Conservation (phyloP, 2,797 vertebrate species). For the Huso huso region DNA sequence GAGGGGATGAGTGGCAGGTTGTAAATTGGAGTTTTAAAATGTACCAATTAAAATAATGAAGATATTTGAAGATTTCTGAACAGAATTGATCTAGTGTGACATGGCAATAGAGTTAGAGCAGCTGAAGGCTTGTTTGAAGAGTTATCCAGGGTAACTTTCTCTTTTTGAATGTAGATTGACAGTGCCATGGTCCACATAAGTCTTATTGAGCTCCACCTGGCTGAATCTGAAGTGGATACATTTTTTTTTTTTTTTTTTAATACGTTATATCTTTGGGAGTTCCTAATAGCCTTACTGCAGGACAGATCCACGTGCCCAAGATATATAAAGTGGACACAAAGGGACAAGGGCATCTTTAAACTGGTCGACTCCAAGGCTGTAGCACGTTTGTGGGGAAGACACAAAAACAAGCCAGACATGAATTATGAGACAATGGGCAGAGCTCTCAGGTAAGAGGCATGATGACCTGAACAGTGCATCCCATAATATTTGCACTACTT, state of each 20-base stretch:
- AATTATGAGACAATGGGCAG: conserved; percentile 98
- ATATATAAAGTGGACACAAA: conserved; percentile 95
- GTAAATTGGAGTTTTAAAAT: too few relatives aligned
- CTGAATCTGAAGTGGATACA: neutral
- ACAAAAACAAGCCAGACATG: conserved; percentile 98
- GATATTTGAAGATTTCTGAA: too few relatives aligned
- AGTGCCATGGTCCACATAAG: too few relatives aligned
- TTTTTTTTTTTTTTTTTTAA: conserved; percentile 52
- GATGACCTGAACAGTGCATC: neutral
- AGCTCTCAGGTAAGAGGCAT: conserved; percentile 77
- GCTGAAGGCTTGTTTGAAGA: too few relatives aligned
- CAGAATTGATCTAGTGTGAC: too few relatives aligned
- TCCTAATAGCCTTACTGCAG: conserved; percentile 88
- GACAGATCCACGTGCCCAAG: conserved; percentile 88
- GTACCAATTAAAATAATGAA: too few relatives aligned
- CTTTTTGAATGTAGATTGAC: too few relatives aligned
- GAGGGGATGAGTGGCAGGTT: too few relatives aligned
- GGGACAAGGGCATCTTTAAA: conserved; percentile 90
- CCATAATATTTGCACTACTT: conserved; percentile 11
- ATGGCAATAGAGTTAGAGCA: too few relatives aligned
- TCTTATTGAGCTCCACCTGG: too few relatives aligned
- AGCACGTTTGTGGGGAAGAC: conserved; percentile 88
- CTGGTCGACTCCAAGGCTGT: conserved; percentile 95
- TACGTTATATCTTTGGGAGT: conserved; percentile 95
- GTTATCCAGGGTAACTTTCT: too few relatives aligned